Evolutionary conservation across 1,140 invertebrate species (phyloP).

Genomic region (Orchesella cincta): DNA sequence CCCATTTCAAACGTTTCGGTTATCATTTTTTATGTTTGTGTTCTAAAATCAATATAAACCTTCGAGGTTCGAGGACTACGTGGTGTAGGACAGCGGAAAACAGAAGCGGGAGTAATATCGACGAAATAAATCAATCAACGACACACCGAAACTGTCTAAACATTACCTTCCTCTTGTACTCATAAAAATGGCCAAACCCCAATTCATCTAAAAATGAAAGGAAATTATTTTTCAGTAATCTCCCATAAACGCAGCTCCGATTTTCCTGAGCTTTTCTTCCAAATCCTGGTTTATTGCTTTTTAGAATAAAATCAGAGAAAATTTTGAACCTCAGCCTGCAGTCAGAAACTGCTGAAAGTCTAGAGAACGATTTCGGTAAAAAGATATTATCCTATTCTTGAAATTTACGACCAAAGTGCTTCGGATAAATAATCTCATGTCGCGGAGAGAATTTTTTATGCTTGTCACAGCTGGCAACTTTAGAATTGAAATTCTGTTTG

Average conservation of each 20-base stretch:
- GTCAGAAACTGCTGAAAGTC: no score
- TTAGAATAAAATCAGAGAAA: not conserved
- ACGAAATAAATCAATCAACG: not conserved
- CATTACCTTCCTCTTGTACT: not conserved
- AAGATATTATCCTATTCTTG: not conserved
- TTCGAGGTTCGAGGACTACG: no score
- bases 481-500: no score
- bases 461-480: conserved; percentile 6
- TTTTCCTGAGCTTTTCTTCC: not conserved
- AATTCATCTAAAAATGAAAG: no score
- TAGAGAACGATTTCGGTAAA: no score
- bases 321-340: not conserved
- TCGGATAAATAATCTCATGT: not conserved
- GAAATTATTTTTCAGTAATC: not conserved
- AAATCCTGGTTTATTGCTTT: conserved; percentile 1
- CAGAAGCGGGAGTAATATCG: no score
- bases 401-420: conserved; percentile 1
- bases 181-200: no score
- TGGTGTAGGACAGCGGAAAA: no score
- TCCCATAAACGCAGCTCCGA: no score
- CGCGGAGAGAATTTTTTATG: not conserved
- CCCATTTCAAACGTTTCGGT: no score
- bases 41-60: no score
- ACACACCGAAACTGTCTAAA: not conserved
- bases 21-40: no score